These are phyloP conservation scores for Orchestia grillus DNA, from an alignment of 1,140 invertebrate species.

Conservation along the genomic window DNA sequence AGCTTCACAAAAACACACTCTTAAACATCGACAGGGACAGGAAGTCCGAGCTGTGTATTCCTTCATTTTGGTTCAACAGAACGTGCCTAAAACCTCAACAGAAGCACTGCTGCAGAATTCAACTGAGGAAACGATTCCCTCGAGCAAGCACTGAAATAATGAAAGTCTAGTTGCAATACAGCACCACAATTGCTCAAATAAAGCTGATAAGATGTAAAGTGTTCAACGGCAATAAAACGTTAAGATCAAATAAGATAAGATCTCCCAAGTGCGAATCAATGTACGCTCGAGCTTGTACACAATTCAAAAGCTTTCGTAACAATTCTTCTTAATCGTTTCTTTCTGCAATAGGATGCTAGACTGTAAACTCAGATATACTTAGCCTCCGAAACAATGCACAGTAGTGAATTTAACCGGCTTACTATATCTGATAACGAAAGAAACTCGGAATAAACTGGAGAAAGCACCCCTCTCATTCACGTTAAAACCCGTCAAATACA, in stretches of 20 bases:
- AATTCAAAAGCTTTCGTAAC: neutral
- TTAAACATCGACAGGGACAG: neutral
- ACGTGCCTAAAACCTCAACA: neutral
- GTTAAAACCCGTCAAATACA: neutral
- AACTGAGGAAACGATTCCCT: neutral
- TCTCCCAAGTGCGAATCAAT: neutral
- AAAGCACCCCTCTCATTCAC: neutral
- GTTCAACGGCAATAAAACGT: neutral
- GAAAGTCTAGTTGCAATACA: neutral
- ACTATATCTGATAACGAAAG: neutral
- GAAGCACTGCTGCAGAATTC: neutral
- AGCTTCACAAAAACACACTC: neutral
- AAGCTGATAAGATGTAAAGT: neutral
- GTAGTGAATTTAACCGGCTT: neutral
- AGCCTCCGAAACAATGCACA: neutral
- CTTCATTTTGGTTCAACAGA: neutral
- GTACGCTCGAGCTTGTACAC: neutral
- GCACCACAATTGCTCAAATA: neutral
- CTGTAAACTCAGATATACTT: neutral
- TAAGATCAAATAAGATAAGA: neutral
- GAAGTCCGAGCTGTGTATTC: neutral
- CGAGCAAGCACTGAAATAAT: neutral
- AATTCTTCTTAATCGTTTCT: neutral
- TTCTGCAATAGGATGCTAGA: neutral
- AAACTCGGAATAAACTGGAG: neutral